Base-by-base conservation (phyloP, 2,113 vertebrate genomes). In the Dendropsophus ebraccatus region DNA sequence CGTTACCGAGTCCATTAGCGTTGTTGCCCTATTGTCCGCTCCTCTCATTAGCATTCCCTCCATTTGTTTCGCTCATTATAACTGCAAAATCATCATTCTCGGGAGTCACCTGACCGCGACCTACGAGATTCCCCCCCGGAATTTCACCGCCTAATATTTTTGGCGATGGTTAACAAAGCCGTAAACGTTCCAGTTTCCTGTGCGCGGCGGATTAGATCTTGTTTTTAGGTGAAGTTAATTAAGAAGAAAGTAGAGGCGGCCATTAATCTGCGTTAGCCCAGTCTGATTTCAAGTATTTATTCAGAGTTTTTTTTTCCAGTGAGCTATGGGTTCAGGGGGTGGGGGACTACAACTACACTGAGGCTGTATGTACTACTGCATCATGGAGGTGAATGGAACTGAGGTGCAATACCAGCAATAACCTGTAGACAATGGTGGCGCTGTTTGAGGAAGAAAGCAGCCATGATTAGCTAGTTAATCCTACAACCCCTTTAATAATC, bases 1-100 rank as follows among this genome's bases (percentile, higher is more conserved):
- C 60, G 32, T 67, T 49, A 69, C 19, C 30, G 35, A 62, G 79
- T 81, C 49, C 21, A 50, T 62, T 67, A 82, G 37, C 47, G 45
- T 23, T 41, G 45, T 67, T 69, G 47, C 45, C 79, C 80, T 45
- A 2, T 17, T 28, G 41, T 52, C 14, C 30, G 23, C 65, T 67
- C 17, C 0, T 23, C 80, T 82, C 25, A 49, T 67, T 82, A 67
- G 45, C 16, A 69, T 50, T 81, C 58, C 19, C 13, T 25, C 19
- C 47, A 25, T 49, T 50, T 5, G 80, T 81, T 62, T 25, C n/a
- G 78, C 37, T 82, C 80, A 69, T 82, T 82, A 82, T 19, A 12
- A 4, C 21, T 45, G 32, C 16, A 6, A 6, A 13, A n/a, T 73
- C 32, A 45, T 21, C 41, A 6, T 28, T 82, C 41, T 37, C 60